Evolutionary conservation across 2,113 vertebrate genomes (phyloP).

Genomic region (Ophthalmolycus amberensis): DNA sequence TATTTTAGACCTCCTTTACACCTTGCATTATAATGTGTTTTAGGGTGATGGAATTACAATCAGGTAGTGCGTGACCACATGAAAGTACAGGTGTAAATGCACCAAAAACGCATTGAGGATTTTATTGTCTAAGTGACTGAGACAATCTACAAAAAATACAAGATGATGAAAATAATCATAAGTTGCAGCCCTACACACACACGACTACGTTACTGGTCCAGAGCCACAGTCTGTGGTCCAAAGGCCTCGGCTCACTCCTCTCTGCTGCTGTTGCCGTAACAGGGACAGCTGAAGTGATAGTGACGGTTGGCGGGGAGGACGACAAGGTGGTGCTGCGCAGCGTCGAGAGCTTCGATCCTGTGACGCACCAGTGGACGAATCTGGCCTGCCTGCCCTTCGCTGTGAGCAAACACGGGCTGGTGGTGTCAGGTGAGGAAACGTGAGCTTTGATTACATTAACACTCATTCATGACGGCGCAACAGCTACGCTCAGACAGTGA

Average conservation of each 20-base stretch:
- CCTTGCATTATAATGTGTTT: not conserved
- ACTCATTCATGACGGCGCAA: not conserved
- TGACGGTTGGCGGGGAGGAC: constrained; percentile 86
- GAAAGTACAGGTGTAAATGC: too few relatives aligned
- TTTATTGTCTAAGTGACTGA: not conserved
- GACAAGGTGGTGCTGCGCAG: constrained; percentile 87
- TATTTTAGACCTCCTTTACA: too few relatives aligned
- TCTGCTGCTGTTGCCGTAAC: constrained; percentile 53
- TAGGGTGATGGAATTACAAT: not conserved
- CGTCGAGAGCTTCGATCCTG: constrained; percentile 85
- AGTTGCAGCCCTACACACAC: not conserved
- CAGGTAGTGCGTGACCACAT: too few relatives aligned
- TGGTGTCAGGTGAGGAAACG: constrained; percentile 80
- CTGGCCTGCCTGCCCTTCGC: constrained; percentile 86
- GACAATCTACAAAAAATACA: not conserved
- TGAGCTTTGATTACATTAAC: not conserved
- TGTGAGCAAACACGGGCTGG: constrained; percentile 87
- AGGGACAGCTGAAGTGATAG: constrained; percentile 85
- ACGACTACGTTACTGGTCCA: too few relatives aligned
- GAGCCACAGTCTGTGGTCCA: not conserved
- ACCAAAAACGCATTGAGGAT: too few relatives aligned
- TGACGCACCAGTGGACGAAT: constrained; percentile 84
- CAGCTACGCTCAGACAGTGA: not conserved
- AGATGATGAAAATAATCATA: not conserved
- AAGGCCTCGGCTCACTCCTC: constrained; percentile 15